Conservation (phyloP, 2,888 invertebrate species). For the Polyploca ridens region DNA sequence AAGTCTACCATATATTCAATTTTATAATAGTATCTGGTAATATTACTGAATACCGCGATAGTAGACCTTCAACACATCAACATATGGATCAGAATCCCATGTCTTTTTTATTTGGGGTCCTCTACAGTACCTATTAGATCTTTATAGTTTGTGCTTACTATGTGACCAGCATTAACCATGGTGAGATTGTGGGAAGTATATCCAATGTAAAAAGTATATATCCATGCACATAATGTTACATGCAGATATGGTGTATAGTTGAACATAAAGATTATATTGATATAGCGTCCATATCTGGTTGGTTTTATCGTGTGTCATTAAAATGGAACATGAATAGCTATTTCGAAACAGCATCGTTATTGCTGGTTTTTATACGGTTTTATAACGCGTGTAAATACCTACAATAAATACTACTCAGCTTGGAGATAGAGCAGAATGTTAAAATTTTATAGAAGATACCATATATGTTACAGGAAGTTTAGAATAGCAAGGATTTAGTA, state of each 20-base stretch:
- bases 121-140: no score
- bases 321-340: slow-evolving; percentile 62
- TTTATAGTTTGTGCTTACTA: not conserved
- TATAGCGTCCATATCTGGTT: slow-evolving; percentile 62
- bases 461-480: no score
- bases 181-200: not conserved
- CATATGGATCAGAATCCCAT: no score
- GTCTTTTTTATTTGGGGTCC: no score
- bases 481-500: no score
- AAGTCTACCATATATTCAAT: no score
- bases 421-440: not conserved
- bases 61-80: no score
- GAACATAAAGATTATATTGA: slow-evolving; percentile 61
- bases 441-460: no score
- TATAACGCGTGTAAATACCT: slow-evolving; percentile 47
- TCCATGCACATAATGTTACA: slow-evolving; percentile 15
- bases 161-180: not conserved
- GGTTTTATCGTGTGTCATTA: slow-evolving; percentile 72
- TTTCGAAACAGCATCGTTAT: slow-evolving; percentile 64
- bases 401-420: not conserved
- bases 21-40: no score
- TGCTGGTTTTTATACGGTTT: slow-evolving; percentile 41
- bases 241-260: slow-evolving; percentile 30
- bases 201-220: slow-evolving; percentile 9
- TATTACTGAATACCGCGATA: no score